Evolutionary conservation across 2,888 invertebrate genomes (phyloP), one percentile per base, ranked within the genome.

Genomic region (Drosophila barbarae): DNA sequence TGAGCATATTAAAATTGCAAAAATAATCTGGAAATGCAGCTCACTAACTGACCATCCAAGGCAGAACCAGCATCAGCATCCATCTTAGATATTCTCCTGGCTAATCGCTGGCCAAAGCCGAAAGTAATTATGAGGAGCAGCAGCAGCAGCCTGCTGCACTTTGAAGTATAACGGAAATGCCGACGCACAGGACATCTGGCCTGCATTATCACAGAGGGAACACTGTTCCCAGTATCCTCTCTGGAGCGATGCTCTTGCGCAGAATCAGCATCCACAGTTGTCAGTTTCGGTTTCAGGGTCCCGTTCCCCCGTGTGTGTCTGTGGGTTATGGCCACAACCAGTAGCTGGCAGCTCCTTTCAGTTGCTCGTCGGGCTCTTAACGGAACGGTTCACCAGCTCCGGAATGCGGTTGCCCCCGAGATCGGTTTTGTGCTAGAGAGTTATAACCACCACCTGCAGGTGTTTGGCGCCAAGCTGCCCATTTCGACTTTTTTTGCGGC

Each of bases 381-480:
- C 78, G 82, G 72, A 78, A 81, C 84, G 78, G 79, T 80, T 68
- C 38, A 39, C 34, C 50, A 46, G 38, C 44, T 50, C 55, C 59
- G 69, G 18, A 47, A 52, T 63, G 63, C 59, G 59, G 59, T 32
- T 38, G 9, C 18, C 21, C 2, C 18, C 28, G 35, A 32, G 23
- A 21, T 35, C 54, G 39, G 47, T 26, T n/a, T 8, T 32, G 54
- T 53, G 53, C 54, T 39, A 66, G 26, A 63, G n/a, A n/a, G 23
- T 30, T 34, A 10, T n/a, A 41, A 23, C 30, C 30, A 30, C 42
- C 36, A 63, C 63, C 42, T 50, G 23, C 63, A 63, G 63, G 83
- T 79, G 75, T 83, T 79, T 83, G 81, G 81, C 79, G 79, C 77
- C 78, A 80, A 83, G 75, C 69, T 79, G 83, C 61, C 83, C 84